Conservation (phyloP, 2,888 invertebrate species). For the Hydroisotoma schaefferi region DNA sequence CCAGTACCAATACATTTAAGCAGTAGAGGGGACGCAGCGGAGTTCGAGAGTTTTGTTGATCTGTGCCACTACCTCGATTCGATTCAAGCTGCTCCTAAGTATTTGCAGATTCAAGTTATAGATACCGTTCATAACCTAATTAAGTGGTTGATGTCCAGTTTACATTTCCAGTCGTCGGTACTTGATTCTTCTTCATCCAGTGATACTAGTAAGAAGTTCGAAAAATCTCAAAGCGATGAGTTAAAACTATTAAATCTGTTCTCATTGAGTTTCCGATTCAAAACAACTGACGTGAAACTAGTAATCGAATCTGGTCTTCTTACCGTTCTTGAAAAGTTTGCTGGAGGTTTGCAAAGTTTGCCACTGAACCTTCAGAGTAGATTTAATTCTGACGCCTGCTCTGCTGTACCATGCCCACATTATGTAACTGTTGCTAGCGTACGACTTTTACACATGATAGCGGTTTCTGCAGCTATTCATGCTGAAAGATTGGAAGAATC, state of each 20-base stretch:
- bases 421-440: slow-evolving; percentile 56
- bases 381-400: slow-evolving; percentile 32
- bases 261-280: slow-evolving; percentile 59
- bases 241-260: slow-evolving; percentile 52
- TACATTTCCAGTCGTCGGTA: slow-evolving; percentile 8
- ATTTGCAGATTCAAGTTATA: slow-evolving; percentile 57
- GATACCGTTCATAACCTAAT: slow-evolving; percentile 55
- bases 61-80: slow-evolving; percentile 60
- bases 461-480: slow-evolving; percentile 58
- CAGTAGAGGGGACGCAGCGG: slow-evolving; percentile 22
- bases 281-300: slow-evolving; percentile 59
- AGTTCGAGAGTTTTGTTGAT: slow-evolving; percentile 53
- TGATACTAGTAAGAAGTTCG: background rate
- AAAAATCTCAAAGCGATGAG: slow-evolving; percentile 36
- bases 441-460: slow-evolving; percentile 58
- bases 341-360: too few species aligned
- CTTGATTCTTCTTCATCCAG: background rate
- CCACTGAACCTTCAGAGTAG: background rate
- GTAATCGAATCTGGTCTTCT: slow-evolving; percentile 59
- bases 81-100: slow-evolving; percentile 56
- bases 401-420: slow-evolving; percentile 40
- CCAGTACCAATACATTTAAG: background rate
- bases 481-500: slow-evolving; percentile 55
- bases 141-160: slow-evolving; percentile 42
- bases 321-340: slow-evolving; percentile 54